A percentile compares a stretch with the other conserved stretches of the same genome.
phyloP scores from a whole-genome alignment of 1,140 invertebrate genomes.

The Papilio aristodemus region DNA sequence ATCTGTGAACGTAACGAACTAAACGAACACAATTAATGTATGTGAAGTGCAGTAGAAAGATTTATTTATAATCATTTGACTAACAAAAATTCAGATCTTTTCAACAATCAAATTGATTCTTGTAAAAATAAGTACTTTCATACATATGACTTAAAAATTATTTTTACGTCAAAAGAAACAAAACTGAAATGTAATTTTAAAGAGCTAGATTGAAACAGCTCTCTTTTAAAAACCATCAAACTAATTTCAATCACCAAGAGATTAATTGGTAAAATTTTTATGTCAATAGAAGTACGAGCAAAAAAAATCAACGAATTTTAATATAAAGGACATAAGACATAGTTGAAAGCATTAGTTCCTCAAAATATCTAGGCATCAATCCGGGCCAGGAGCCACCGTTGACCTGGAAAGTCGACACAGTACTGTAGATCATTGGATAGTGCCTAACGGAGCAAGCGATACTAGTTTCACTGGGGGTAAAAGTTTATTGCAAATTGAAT shows the following conservation, averaged over 20 bases:
- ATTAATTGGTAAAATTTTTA: not conserved
- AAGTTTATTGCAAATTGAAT: conserved; percentile 31
- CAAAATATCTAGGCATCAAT: conserved; percentile 24
- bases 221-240: no score
- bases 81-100: not conserved
- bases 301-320: not conserved
- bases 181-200: no score
- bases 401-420: conserved; percentile 24
- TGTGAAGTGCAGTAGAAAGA: not conserved
- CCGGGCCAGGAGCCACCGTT: conserved; percentile 20
- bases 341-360: conserved; percentile 8
- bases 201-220: no score
- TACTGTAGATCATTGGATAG: conserved; percentile 23
- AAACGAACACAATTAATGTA: not conserved
- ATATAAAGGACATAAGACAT: not conserved
- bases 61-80: not conserved
- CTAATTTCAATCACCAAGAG: no score
- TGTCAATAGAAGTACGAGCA: not conserved
- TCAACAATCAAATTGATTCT: no score
- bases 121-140: no score
- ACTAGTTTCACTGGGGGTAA: conserved; percentile 17
- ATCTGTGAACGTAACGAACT: not conserved
- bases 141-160: no score
- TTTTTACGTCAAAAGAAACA: no score
- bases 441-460: conserved; percentile 24